These are phyloP conservation scores for Xyrauchen texanus DNA, from an alignment of 2,113 vertebrate genomes.

Conservation along the genomic window DNA sequence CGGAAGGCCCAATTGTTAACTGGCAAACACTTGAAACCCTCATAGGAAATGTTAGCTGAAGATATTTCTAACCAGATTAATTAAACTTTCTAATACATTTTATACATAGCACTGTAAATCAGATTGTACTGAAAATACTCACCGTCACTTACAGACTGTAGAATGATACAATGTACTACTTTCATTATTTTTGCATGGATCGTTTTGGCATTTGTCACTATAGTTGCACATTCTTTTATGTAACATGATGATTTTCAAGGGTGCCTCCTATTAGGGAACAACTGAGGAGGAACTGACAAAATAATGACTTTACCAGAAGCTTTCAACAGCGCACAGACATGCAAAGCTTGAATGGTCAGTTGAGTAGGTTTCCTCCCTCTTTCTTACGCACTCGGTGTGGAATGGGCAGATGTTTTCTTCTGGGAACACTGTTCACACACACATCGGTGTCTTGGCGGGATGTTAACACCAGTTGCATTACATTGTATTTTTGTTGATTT, in stretches of 20 bases:
- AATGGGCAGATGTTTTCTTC: slow-evolving; percentile 98
- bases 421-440: slow-evolving; percentile 65
- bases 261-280: slow-evolving; percentile 31
- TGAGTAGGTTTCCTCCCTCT: slow-evolving; percentile 55
- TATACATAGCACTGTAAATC: no score
- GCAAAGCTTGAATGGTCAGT: not conserved
- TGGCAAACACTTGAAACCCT: no score
- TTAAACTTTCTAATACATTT: no score
- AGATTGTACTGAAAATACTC: no score
- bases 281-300: slow-evolving; percentile 15
- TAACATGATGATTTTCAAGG: slow-evolving; percentile 39
- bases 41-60: no score
- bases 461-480: not conserved
- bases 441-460: not conserved
- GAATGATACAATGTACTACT: no score
- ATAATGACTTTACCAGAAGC: slow-evolving; percentile 77
- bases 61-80: no score
- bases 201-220: no score
- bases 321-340: slow-evolving; percentile 43
- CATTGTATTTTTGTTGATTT: not conserved
- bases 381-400: slow-evolving; percentile 92
- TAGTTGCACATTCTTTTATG: not conserved
- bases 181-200: no score
- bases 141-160: no score
- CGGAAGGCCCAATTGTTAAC: no score